Evolutionary conservation across 1,140 invertebrate genomes (phyloP), one percentile per base, ranked within the genome.

Genomic region (Aplysia californica): DNA sequence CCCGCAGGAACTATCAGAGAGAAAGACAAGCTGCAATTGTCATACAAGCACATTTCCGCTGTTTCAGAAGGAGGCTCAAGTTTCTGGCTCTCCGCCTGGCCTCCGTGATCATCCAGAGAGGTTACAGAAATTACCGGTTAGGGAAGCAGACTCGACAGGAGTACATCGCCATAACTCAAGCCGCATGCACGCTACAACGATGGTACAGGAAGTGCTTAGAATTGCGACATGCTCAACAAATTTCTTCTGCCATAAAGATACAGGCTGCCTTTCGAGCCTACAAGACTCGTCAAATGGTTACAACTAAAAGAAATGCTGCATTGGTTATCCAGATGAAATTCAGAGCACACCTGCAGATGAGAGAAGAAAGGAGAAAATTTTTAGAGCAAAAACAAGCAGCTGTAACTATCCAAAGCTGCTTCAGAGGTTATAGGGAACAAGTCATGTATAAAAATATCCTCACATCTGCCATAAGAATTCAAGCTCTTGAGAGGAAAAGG

Each of bases 311-410:
- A 67, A 3, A 64, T 21, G 80, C 82, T 39, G 82, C 79, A 0
- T 2, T 80, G 65, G 68, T 39, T 18, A 74, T 87, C 58, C 87
- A 88, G 69, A 70, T 10, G 31, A 33, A 35, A 20, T 82, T 69
- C 56, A 80, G 84, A 77, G 82, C 75, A 41, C 41, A 66, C 59
- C 23, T 39, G 44, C 3, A n/a, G 33, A 55, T 41, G 20, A 61
- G 35, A 36, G 44, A 35, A 2, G 20, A 23, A 21, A 69, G 68
- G 55, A 31, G 59, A 29, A 35, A 59, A 18, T 79, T 72, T 23
- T 39, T 75, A 4, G n/a, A 10, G 35, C 29, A 64, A 31, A 75
- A 44, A 21, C 21, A 64, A 18, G 72, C 80, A 26, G 69, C 65
- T 20, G 29, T 61, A 2, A 61, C 29, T 15, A 61, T 82, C 2